Evolutionary conservation across 2,888 invertebrate species (phyloP).

Genomic region (Thecophora atra): DNA sequence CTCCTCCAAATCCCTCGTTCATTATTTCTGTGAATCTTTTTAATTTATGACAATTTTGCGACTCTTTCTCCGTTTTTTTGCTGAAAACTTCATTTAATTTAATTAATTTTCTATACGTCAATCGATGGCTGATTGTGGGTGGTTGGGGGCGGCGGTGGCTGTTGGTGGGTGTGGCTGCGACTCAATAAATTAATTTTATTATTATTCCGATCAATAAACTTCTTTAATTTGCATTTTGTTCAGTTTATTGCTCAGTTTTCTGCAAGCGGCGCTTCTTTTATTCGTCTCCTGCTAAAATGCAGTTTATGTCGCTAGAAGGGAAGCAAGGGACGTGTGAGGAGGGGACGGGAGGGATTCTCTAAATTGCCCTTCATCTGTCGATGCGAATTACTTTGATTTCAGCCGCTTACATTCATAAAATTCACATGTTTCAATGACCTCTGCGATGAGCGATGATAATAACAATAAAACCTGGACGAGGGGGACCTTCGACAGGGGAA

Average conservation of each 20-base stretch:
- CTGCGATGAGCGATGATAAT: background rate
- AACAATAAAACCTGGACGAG: background rate
- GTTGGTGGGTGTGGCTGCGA: slow-evolving; percentile 6
- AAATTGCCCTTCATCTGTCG: background rate
- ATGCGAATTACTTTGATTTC: background rate
- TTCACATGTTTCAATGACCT: background rate
- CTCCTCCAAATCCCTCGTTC: background rate
- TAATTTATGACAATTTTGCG: background rate
- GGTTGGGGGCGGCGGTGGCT: background rate
- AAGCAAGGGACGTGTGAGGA: background rate
- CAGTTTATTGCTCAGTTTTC: background rate
- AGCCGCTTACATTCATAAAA: background rate
- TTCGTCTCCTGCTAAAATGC: no score
- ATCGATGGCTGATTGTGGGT: background rate
- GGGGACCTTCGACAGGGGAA: no score
- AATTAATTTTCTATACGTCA: slow-evolving; percentile 4
- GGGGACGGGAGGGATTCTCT: background rate
- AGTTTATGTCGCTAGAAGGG: no score
- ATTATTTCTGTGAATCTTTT: background rate
- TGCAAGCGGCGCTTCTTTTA: background rate
- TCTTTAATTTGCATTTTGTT: slow-evolving; percentile 20
- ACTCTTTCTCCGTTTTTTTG: background rate
- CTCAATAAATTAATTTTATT: slow-evolving; percentile 1
- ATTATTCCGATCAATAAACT: slow-evolving; percentile 24
- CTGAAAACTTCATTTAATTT: background rate